Evolutionary conservation across 37 sponge, comb jelly and placozoan genomes (phyloP).

Genomic region (Bolinopsis microptera): DNA sequence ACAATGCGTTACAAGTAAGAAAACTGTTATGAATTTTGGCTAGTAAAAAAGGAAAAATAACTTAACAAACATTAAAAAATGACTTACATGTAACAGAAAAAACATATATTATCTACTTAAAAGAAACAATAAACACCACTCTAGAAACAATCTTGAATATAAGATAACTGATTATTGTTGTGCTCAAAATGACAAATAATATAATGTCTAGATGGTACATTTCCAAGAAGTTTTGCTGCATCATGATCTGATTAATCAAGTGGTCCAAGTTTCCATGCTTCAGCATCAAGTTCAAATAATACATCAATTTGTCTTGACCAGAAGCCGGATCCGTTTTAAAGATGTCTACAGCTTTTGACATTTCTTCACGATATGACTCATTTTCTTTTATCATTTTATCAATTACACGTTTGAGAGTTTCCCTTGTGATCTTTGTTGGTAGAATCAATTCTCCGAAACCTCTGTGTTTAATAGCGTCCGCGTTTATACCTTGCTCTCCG

Average conservation of each 20-base stretch:
- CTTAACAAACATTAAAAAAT: too few relatives aligned
- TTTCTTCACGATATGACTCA: background rate
- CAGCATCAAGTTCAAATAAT: slow-evolving; percentile 6
- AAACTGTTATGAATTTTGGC: too few relatives aligned
- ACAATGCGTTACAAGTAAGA: too few relatives aligned
- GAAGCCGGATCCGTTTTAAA: slow-evolving; percentile 9
- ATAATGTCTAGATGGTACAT: slow-evolving; percentile 6
- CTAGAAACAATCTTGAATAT: too few relatives aligned
- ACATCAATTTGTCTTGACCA: background rate
- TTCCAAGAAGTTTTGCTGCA: background rate
- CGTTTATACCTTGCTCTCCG: background rate
- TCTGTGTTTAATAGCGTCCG: background rate
- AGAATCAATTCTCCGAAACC: slow-evolving; percentile 29
- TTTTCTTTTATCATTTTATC: background rate
- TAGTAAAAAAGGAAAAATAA: too few relatives aligned
- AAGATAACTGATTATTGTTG: too few relatives aligned
- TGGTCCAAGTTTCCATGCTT: background rate
- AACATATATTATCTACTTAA: too few relatives aligned
- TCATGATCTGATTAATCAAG: background rate
- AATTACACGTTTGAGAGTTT: background rate
- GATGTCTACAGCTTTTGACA: background rate
- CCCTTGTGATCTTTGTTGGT: background rate
- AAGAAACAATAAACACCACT: too few relatives aligned
- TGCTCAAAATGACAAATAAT: background rate
- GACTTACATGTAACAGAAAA: too few relatives aligned